Conservation (phyloP, 2,113 vertebrate species). For the Choloepus hoffmanni region DNA sequence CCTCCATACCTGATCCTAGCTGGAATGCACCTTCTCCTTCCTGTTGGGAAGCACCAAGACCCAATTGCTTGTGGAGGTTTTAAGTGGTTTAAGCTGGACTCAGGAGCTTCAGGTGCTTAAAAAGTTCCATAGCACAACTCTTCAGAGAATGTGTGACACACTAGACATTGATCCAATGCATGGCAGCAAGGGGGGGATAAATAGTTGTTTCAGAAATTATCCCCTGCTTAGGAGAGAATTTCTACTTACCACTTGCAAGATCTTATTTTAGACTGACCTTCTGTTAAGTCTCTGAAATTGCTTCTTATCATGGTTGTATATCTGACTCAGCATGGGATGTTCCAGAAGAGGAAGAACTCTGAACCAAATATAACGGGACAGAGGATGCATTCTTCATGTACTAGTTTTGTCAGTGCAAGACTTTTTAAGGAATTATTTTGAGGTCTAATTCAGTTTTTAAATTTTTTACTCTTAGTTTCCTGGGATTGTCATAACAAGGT, state of each 20-base stretch:
- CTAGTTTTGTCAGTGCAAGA: neutral
- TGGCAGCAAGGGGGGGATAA: neutral
- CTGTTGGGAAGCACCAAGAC: neutral
- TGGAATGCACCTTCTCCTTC: neutral
- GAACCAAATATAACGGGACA: fast-evolving
- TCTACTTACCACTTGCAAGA: neutral
- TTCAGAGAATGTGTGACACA: neutral
- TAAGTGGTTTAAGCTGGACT: neutral
- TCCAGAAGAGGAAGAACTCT: neutral
- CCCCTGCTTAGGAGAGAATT: neutral
- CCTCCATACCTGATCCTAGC: neutral
- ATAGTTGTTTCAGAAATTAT: neutral
- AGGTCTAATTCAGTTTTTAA: neutral
- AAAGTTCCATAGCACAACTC: fast-evolving
- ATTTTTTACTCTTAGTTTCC: no score
- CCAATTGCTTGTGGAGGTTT: neutral
- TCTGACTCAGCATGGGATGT: neutral
- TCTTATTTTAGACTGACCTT: neutral
- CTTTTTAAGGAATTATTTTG: neutral
- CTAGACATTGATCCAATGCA: neutral
- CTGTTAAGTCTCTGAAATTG: neutral
- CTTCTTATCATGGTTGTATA: neutral
- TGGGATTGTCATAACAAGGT: no score
- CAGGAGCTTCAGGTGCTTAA: neutral
- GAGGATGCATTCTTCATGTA: fast-evolving